Base-by-base conservation (phyloP, 1,140 invertebrate genomes). In the Lepidotrigona ventralis region DNA sequence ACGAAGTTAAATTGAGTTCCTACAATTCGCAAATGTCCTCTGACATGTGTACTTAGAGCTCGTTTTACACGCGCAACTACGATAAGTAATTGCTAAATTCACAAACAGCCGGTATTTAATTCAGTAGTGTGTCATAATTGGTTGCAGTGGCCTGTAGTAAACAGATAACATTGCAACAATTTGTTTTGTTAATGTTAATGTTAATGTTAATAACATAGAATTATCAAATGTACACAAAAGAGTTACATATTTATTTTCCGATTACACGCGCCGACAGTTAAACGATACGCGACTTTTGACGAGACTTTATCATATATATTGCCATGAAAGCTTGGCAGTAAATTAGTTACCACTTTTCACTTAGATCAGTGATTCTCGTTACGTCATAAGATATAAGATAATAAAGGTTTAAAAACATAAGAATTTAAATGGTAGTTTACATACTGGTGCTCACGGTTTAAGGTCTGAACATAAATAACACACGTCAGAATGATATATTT, bases 21-120 rank as follows among this genome's bases (percentile, higher is more conserved):
- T 60, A 68, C 21, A 54, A 70, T 79, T 79, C 6, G 39, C 70
- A 79, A 79, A 60, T 79, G 29, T 70, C 64, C 11, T 5, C 15
- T 21, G 21, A 12, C 66, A 33, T 26, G 66, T 51, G 26, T 33
- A 33, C 33, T 33, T 33, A 33, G 4, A 33, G 1, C 33, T 33
- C 33, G 33, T 73, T 72, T 58, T 23, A 46, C 77, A 19, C 51
- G 54, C 68, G 17, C 54, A 29, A 29, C 29, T 70, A 21, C 51
- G 76, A 69, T 54, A n/a, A 66, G 21, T 53, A 69, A 78, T 78
- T 64, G 15, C 69, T 56, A 46, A 73, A 73, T 26, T 21, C 26
- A 21, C 5, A 63, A 75, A 19, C 39, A 46, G 6, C 39, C 39
- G 8, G 39, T 0, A 11, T 46, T 46, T 46, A 46, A 46, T 46